phyloP scores from a whole-genome alignment of 2,797 vertebrate species.

The Hemibagrus guttatus region DNA sequence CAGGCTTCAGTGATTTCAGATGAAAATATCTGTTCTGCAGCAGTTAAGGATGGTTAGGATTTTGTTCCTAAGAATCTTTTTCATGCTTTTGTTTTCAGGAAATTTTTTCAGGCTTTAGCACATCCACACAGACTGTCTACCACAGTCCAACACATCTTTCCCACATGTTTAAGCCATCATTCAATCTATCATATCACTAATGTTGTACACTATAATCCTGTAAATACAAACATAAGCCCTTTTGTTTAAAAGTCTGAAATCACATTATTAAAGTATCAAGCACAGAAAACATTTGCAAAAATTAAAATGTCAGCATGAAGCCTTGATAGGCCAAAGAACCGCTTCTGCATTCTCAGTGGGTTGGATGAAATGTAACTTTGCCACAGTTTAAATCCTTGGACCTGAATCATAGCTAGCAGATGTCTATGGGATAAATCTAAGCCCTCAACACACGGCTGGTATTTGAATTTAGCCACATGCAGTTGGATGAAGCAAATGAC shows the following conservation, averaged over 20 bases:
- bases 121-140: not conserved
- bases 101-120: not conserved
- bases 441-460: conserved; percentile 51
- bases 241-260: not conserved
- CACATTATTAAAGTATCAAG: not conserved
- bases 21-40: not conserved
- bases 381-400: conserved; percentile 56
- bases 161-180: too few relatives aligned
- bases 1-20: not conserved
- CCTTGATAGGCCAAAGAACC: conserved; percentile 50
- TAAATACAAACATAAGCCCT: not conserved
- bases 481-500: conserved; percentile 50
- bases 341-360: conserved; percentile 31
- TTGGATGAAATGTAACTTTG: conserved; percentile 55
- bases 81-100: not conserved
- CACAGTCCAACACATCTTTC: not conserved
- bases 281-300: not conserved
- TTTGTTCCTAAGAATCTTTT: not conserved
- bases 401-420: conserved; percentile 56
- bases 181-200: not conserved
- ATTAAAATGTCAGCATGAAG: conserved; percentile 25
- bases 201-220: not conserved
- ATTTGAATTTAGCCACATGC: conserved; percentile 49
- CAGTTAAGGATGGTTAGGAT: not conserved
- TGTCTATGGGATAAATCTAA: conserved; percentile 52